Percentiles rank a stretch among this genome's conserved stretches.
phyloP scores from a whole-genome alignment of 2,113 vertebrate species.

The Amphiprion ocellaris region DNA sequence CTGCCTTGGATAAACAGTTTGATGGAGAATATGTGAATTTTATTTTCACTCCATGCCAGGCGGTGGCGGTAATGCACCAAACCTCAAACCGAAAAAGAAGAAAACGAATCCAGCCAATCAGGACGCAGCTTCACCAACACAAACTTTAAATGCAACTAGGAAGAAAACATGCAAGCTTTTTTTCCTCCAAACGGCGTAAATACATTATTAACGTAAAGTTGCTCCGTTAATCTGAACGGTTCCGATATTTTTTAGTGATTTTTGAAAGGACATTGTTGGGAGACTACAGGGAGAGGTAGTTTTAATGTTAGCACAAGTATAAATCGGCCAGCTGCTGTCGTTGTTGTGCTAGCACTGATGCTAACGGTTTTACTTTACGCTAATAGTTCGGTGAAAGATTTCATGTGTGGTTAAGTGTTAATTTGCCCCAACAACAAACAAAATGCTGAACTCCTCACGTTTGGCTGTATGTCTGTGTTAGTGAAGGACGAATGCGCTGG shows the following conservation, averaged over 20 bases:
- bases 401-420: background rate
- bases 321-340: too few relatives aligned
- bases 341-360: background rate
- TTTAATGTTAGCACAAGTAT: background rate
- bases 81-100: slow-evolving; percentile 26
- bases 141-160: background rate
- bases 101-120: slow-evolving; percentile 30
- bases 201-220: background rate
- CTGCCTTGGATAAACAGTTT: too few relatives aligned
- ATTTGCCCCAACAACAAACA: too few relatives aligned
- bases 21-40: too few relatives aligned
- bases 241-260: accelerated
- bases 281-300: background rate
- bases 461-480: background rate
- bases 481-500: background rate
- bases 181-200: background rate
- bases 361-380: too few relatives aligned
- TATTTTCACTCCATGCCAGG: background rate
- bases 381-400: too few relatives aligned
- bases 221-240: accelerated
- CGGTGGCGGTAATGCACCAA: background rate
- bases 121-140: background rate
- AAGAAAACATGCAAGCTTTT: too few relatives aligned
- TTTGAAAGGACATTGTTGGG: background rate
- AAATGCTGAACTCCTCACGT: too few relatives aligned